Conservation (phyloP, 2,113 vertebrate genomes). For the Tamias sibiricus region DNA sequence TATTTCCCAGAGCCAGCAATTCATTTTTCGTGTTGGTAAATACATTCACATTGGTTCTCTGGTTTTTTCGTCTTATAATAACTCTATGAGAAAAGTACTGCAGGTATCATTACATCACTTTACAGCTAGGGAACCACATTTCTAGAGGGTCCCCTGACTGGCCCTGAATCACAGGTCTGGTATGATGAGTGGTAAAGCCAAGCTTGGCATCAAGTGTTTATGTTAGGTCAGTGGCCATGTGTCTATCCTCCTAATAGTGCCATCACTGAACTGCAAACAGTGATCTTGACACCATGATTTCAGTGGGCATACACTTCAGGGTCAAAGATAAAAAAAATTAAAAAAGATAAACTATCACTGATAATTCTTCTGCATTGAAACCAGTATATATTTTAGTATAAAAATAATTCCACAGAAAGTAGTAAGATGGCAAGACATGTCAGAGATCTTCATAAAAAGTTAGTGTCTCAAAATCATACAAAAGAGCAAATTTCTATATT, state of each 20-base stretch:
- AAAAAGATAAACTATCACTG: not conserved
- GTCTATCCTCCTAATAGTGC: not conserved
- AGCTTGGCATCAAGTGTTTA: not conserved
- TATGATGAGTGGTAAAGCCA: not conserved
- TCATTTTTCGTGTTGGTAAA: too few species aligned
- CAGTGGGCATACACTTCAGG: not conserved
- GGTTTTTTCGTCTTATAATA: not conserved
- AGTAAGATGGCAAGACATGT: not conserved
- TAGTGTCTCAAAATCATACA: not conserved
- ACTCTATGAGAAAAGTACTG: not conserved
- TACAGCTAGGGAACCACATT: not conserved
- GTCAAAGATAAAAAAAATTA: not conserved
- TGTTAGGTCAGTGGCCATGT: not conserved
- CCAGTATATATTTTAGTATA: not conserved
- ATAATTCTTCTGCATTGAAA: not conserved
- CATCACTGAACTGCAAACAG: not conserved
- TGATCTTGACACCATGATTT: not conserved
- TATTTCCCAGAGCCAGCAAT: accelerated
- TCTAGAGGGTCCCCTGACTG: not conserved
- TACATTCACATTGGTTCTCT: not conserved
- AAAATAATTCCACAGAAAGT: not conserved
- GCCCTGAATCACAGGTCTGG: not conserved
- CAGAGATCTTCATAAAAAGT: not conserved
- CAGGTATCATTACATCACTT: not conserved
- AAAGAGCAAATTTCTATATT: not conserved